Evolutionary conservation across 2,113 vertebrate genomes (phyloP).

Genomic region (Tragelaphus scriptus): DNA sequence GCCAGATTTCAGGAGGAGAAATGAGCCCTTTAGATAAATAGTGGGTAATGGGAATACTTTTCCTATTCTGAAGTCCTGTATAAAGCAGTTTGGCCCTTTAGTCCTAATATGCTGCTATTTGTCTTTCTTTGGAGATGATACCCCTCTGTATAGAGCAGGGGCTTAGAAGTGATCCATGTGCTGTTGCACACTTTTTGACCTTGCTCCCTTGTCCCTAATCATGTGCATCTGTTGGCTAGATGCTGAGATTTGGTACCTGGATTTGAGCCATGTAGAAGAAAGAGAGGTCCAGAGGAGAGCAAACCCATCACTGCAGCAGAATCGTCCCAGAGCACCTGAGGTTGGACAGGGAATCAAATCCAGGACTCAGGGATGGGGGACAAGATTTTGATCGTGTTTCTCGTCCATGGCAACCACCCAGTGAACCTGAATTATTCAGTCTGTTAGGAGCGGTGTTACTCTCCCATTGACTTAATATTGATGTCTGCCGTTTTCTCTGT

Average conservation of each 20-base stretch:
- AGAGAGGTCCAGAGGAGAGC: neutral
- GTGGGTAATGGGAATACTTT: neutral
- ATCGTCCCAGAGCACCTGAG: neutral
- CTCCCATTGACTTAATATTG: neutral
- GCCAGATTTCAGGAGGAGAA: slow-evolving; percentile 13
- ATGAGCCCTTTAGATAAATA: neutral
- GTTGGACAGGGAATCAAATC: neutral
- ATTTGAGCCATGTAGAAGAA: neutral
- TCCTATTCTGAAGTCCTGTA: neutral
- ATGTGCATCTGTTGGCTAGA: neutral
- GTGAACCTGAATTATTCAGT: neutral
- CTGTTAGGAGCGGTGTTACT: neutral
- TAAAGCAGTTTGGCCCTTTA: neutral
- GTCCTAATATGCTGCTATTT: neutral
- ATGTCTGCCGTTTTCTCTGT: neutral
- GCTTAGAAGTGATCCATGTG: neutral
- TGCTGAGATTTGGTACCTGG: neutral
- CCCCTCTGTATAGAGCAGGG: neutral
- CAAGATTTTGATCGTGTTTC: neutral
- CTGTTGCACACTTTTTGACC: neutral
- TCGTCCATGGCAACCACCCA: neutral
- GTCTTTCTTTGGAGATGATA: neutral
- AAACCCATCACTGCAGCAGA: neutral
- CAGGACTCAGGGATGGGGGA: neutral
- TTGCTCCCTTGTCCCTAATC: neutral